Evolutionary conservation across 1,140 invertebrate genomes (phyloP), one percentile per base, ranked within the genome.

Genomic region (Laupala kohalensis): DNA sequence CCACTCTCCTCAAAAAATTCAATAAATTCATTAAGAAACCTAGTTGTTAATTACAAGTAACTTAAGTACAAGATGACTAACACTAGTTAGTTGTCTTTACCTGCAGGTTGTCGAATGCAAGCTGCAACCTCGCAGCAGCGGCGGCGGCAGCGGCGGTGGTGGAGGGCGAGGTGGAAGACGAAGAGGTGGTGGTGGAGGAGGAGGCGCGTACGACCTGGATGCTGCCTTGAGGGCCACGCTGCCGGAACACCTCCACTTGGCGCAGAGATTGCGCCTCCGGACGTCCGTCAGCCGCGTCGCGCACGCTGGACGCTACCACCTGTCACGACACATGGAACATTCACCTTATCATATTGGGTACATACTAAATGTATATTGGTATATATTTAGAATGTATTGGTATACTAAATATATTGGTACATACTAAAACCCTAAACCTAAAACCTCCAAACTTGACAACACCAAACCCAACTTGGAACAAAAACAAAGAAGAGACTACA

Each of bases 281-380:
- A 69, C 77, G 78, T 13, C 80, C 81, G 66, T 81, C 80, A 2
- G 76, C 78, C 19, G 78, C 76, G 72, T 81, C 81, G n/a, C 83
- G 78, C 71, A 82, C 80, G 67, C 84, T 75, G 25, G 81, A 83
- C 72, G 85, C 84, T 27, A 84, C 81, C 75, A 84, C 82, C 84
- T 86, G 78, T n/a, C n/a, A n/a, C n/a, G n/a, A n/a, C n/a, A n/a
- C n/a, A n/a, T n/a, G n/a, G n/a, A n/a, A n/a, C n/a, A n/a, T n/a
- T n/a, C n/a, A n/a, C n/a, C n/a, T n/a, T n/a, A n/a, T n/a, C n/a
- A n/a, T n/a, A n/a, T n/a, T n/a, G n/a, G n/a, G n/a, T n/a, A n/a
- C n/a, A n/a, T n/a, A n/a, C n/a, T n/a, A n/a, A n/a, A n/a, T n/a
- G n/a, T n/a, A n/a, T n/a, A n/a, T n/a, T n/a, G n/a, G n/a, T n/a